Conservation (phyloP, 2,888 invertebrate species). For the Plagodis dolabraria region DNA sequence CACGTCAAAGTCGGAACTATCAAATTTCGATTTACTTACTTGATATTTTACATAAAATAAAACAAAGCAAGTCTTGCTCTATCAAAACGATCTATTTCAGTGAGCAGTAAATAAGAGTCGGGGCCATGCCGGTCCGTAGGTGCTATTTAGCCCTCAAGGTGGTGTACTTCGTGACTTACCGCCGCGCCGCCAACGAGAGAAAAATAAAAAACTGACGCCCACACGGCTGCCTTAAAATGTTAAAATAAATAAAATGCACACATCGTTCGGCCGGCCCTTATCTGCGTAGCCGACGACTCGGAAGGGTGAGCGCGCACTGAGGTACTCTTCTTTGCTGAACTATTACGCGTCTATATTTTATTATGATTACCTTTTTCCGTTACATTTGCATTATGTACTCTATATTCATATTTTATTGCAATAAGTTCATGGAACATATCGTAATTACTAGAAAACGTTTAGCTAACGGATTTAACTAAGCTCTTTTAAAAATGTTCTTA, state of each 20-base stretch:
- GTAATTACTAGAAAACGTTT: no score
- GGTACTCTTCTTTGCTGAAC: conserved; percentile 2
- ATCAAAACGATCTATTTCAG: conserved; percentile 41
- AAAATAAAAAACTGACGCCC: conserved; percentile 58
- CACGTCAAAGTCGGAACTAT: no score
- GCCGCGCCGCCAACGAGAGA: conserved; percentile 59
- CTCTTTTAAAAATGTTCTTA: no score
- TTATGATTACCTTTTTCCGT: no score
- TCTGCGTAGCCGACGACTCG: conserved; percentile 72
- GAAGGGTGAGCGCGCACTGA: conserved; percentile 60
- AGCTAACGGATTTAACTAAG: no score
- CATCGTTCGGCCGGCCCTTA: conserved; percentile 66
- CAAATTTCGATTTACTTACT: no score
- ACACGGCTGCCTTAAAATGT: conserved; percentile 74
- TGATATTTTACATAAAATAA: conserved; percentile 1
- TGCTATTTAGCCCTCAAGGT: conserved; percentile 83
- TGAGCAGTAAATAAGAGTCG: conserved; percentile 58
- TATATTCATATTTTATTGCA: no score
- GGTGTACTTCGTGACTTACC: conserved; percentile 82
- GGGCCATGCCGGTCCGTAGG: conserved; percentile 55
- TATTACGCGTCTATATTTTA: no score
- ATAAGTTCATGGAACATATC: no score
- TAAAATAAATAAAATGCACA: conserved; percentile 85
- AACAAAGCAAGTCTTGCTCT: conserved; percentile 6
- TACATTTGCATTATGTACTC: no score